These are phyloP conservation scores for Argynnis bischoffii DNA, from an alignment of 2,888 invertebrate species.

Conservation along the genomic window DNA sequence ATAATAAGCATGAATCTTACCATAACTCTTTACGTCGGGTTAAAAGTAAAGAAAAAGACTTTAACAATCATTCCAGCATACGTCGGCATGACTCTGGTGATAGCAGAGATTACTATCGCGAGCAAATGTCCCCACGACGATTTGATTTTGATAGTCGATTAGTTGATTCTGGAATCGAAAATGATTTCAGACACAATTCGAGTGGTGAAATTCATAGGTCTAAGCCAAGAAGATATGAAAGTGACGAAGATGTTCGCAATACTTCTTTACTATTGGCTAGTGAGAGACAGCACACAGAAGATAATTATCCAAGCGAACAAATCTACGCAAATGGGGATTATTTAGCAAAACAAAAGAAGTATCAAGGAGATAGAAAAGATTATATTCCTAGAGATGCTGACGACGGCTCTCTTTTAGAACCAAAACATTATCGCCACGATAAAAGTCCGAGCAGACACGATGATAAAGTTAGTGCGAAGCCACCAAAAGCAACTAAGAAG, in stretches of 20 bases:
- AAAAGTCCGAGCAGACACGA: constrained; percentile 76
- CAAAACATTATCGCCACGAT: constrained; percentile 83
- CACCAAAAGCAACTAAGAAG: constrained; percentile 85
- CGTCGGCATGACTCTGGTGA: constrained; percentile 76
- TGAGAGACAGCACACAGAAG: constrained; percentile 88
- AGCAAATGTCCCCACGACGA: constrained; percentile 70
- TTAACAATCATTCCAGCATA: constrained; percentile 64
- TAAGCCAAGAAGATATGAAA: constrained; percentile 76
- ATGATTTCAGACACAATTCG: constrained; percentile 89
- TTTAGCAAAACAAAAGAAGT: constrained; percentile 63
- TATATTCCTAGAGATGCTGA: constrained; percentile 80
- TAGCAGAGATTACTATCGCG: constrained; percentile 74
- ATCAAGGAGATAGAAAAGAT: constrained; percentile 68
- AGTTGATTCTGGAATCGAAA: constrained; percentile 91
- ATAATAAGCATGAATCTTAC: constrained; percentile 73
- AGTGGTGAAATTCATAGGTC: constrained; percentile 77
- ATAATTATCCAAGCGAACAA: constrained; percentile 79
- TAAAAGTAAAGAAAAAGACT: constrained; percentile 75
- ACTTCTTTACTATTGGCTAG: constrained; percentile 86
- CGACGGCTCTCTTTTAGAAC: constrained; percentile 86
- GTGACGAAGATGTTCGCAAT: constrained; percentile 87
- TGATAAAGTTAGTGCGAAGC: constrained; percentile 79
- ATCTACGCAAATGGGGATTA: constrained; percentile 75
- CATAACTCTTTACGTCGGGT: constrained; percentile 85
- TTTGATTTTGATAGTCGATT: constrained; percentile 83